phyloP scores from a whole-genome alignment of 2,888 invertebrate genomes.

The Lepas anatifera region DNA sequence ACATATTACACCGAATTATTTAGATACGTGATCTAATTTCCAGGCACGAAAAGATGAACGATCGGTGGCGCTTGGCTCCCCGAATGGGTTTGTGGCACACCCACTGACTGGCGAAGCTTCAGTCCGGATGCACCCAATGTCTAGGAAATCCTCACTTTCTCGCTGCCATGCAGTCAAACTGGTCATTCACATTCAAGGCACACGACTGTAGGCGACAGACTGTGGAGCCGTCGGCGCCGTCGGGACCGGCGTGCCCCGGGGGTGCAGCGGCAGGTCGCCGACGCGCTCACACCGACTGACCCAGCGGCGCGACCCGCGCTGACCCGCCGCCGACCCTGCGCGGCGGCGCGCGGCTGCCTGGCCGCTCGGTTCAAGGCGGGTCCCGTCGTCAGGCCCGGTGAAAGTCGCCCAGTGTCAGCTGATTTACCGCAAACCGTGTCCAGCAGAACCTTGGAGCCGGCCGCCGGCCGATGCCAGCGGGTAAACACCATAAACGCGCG shows the following conservation, averaged over 20 bases:
- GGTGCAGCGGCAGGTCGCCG: background rate
- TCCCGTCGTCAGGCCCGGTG: background rate
- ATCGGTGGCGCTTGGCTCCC: no score
- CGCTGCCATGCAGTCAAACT: no score
- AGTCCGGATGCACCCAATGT: no score
- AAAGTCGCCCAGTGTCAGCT: background rate
- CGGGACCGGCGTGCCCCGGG: background rate
- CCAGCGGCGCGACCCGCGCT: background rate
- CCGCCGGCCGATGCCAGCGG: background rate
- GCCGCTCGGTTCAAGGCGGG: constrained; percentile 9
- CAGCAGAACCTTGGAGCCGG: background rate
- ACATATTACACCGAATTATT: no score
- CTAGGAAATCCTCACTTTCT: no score
- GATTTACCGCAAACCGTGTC: background rate
- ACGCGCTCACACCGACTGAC: background rate
- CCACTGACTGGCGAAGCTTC: no score
- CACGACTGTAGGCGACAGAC: no score
- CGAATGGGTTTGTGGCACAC: no score
- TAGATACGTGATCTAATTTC: no score
- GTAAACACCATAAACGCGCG: constrained; percentile 9
- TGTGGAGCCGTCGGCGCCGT: background rate
- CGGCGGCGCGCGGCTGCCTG: background rate
- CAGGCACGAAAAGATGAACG: no score
- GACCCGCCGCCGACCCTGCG: background rate
- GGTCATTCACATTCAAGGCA: no score